Evolutionary conservation across 1,140 invertebrate genomes (phyloP), one percentile per base, ranked within the genome.

Genomic region (Drosophila trapezifrons): DNA sequence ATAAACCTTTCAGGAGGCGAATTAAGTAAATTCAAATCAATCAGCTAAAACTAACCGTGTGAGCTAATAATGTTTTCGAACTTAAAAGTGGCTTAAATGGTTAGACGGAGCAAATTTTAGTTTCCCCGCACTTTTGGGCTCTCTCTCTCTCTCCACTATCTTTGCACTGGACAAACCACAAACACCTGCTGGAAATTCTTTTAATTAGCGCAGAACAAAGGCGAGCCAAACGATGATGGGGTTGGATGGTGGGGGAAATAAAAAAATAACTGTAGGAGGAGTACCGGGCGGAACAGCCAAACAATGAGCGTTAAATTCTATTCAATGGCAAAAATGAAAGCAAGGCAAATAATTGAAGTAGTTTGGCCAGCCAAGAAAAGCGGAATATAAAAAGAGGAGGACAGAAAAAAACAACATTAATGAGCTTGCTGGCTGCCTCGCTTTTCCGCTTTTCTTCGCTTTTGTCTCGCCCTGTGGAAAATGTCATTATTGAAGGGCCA

Each of bases 231-330:
- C 69, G 66, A 57, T 65, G 62, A 66, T 25, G 72, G 51, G 56
- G 74, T 42, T 64, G 65, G 55, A 40, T 42, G 20, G 47, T 45
- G 42, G 29, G n/a, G 17, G 40, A 42, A 65, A 51, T 17, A 18
- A 20, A 32, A 42, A 32, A 66, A 22, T 32, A 35, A 43, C 56
- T 55, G 65, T 27, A 18, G 51, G 54, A 37, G 52, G 62, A 42
- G 60, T 38, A 13, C 35, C 47, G n/a, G 52, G 66, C 69, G 47
- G 49, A 76, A 58, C 62, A 62, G 69, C 46, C 78, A 81, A 85
- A 85, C 82, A 85, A 86, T 85, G 81, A 78, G 74, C 81, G 82
- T 85, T 86, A 86, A 81, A 86, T 85, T 85, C 81, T 86, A 85
- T 85, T 85, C 82, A 85, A 86, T 85, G 82, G 78, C 56, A 78